These are phyloP conservation scores for Drosophila ficusphila DNA, from an alignment of 1,140 invertebrate genomes.

Conservation along the genomic window DNA sequence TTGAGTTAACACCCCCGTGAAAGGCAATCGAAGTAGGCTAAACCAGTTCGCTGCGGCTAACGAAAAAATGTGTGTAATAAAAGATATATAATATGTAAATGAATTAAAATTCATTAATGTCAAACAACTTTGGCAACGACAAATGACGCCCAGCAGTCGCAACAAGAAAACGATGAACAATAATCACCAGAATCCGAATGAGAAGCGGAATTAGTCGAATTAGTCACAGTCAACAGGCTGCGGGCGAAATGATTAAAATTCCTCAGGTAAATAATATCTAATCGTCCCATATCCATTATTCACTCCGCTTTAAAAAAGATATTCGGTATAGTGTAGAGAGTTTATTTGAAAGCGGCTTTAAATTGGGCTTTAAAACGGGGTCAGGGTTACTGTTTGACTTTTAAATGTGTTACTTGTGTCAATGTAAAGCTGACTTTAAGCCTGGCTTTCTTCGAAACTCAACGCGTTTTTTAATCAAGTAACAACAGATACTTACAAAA, in stretches of 20 bases:
- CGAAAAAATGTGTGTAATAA: constrained; percentile 61
- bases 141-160: constrained; percentile 30
- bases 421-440: neutral
- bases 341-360: neutral
- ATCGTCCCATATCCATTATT: neutral
- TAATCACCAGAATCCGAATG: constrained; percentile 37
- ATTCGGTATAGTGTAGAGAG: neutral
- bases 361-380: neutral
- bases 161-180: constrained; percentile 28
- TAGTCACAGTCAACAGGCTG: constrained; percentile 29
- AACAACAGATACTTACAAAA: too few relatives aligned
- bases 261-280: constrained; percentile 6
- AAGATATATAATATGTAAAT: constrained; percentile 78
- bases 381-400: neutral
- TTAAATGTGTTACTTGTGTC: neutral
- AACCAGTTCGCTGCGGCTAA: constrained; percentile 23
- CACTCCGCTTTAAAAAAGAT: neutral
- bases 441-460: neutral
- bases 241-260: constrained; percentile 5
- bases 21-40: constrained; percentile 26
- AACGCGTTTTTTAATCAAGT: too few relatives aligned
- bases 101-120: constrained; percentile 76
- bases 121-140: constrained; percentile 56
- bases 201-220: constrained; percentile 25
- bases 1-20: constrained; percentile 30